Evolutionary conservation across 1,140 invertebrate genomes (phyloP).

Genomic region (Zophobas atratus): DNA sequence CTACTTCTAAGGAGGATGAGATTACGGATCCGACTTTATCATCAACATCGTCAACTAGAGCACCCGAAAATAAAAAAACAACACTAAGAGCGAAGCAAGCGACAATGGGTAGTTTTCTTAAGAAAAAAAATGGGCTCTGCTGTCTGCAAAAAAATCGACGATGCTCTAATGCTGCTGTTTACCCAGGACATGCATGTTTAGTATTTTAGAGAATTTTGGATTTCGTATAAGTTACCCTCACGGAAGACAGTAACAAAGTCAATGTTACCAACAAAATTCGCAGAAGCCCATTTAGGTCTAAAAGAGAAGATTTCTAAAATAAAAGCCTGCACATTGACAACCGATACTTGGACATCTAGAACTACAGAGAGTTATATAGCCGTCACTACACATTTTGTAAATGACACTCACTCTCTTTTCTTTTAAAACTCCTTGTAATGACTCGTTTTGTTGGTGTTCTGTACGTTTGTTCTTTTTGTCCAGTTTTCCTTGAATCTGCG

Average conservation of each 20-base stretch:
- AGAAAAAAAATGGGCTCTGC: slow-evolving; percentile 34
- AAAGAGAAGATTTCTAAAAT: slow-evolving; percentile 16
- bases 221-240: slow-evolving; percentile 60
- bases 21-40: not conserved
- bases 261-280: slow-evolving; percentile 50
- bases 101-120: slow-evolving; percentile 5
- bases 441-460: too few relatives aligned
- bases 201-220: slow-evolving; percentile 59
- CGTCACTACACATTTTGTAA: slow-evolving; percentile 41
- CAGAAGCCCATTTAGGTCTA: slow-evolving; percentile 24
- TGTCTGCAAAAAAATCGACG: slow-evolving; percentile 41
- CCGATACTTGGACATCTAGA: slow-evolving; percentile 52
- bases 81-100: not conserved
- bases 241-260: slow-evolving; percentile 55
- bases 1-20: not conserved
- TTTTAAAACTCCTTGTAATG: too few relatives aligned
- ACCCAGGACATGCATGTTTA: slow-evolving; percentile 60
- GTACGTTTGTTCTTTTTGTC: too few relatives aligned
- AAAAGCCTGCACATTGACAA: slow-evolving; percentile 27
- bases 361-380: slow-evolving; percentile 45
- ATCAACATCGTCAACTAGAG: not conserved
- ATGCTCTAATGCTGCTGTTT: slow-evolving; percentile 49
- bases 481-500: too few relatives aligned
- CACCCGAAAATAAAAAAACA: not conserved
- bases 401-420: not conserved